phyloP scores from a whole-genome alignment of 35 echinoderm and acorn worm genomes.

The Diadema setosum region DNA sequence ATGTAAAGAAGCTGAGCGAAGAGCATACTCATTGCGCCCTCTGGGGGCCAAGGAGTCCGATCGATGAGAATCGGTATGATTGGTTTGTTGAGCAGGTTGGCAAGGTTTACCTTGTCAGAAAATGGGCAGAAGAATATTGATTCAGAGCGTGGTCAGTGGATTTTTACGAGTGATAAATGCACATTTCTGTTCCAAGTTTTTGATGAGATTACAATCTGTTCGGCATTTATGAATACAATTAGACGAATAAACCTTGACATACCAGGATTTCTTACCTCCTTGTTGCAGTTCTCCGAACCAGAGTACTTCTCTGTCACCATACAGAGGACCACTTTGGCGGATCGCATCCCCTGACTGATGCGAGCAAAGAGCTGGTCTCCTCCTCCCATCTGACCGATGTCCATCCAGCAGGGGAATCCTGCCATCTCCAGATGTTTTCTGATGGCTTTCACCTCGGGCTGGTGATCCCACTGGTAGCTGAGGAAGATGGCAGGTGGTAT shows the following conservation, averaged over 20 bases:
- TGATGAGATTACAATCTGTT: background rate
- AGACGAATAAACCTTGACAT: too few species aligned
- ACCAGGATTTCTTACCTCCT: constrained; percentile 84
- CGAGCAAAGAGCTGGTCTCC: constrained; percentile 80
- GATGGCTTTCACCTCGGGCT: constrained; percentile 74
- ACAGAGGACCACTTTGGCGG: constrained; percentile 86
- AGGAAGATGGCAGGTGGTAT: constrained; percentile 77
- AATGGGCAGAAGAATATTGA: background rate
- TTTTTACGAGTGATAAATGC: background rate
- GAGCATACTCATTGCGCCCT: constrained; percentile 96
- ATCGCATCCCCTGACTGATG: constrained; percentile 92
- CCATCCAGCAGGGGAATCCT: constrained; percentile 85
- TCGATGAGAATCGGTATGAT: constrained; percentile 97
- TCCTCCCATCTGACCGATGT: constrained; percentile 97
- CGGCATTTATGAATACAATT: background rate
- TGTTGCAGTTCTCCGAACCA: constrained; percentile 92
- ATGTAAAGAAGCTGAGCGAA: constrained; percentile 99
- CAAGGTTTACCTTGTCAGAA: constrained; percentile 78
- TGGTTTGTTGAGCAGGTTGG: constrained; percentile 96
- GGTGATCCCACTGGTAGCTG: constrained; percentile 96
- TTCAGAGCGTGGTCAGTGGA: too few species aligned
- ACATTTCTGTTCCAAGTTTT: background rate
- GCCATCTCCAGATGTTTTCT: constrained; percentile 89
- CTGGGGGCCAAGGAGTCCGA: constrained; percentile 80
- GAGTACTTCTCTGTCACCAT: constrained; percentile 93